A percentile compares a stretch with the other conserved stretches of the same genome.
phyloP scores from a whole-genome alignment of 2,888 invertebrate species.

The Eubasilissa splendida region DNA sequence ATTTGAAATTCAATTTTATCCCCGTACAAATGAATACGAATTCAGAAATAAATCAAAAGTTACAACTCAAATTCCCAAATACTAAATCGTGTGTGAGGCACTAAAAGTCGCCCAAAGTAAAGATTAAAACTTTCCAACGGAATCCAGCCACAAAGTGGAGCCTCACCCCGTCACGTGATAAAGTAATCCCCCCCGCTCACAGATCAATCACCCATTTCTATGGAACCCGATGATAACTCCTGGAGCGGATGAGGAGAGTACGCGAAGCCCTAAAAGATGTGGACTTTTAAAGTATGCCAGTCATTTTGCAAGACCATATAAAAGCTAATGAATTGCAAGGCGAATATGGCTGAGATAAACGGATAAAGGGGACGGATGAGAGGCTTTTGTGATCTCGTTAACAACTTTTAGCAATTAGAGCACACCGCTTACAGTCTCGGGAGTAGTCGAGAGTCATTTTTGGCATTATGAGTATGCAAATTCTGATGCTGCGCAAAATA shows the following conservation, averaged over 20 bases:
- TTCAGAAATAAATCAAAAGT: no score
- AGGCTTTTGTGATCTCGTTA: constrained; percentile 31
- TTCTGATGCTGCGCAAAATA: no score
- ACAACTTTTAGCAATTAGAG: constrained; percentile 40
- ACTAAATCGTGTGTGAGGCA: no score
- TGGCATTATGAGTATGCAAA: background rate
- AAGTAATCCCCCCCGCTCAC: background rate
- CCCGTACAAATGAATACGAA: no score
- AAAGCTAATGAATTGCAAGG: constrained; percentile 33
- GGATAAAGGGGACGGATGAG: constrained; percentile 21
- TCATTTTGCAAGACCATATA: constrained; percentile 34
- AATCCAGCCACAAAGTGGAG: background rate
- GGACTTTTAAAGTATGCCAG: constrained; percentile 30
- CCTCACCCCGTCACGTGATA: background rate
- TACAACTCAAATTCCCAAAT: no score
- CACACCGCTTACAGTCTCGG: no score
- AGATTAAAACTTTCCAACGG: background rate
- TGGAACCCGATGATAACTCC: constrained; percentile 15
- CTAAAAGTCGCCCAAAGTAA: background rate
- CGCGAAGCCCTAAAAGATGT: background rate
- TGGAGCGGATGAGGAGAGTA: background rate
- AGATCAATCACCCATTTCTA: constrained; percentile 27
- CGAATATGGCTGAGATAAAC: background rate
- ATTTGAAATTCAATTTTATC: no score
- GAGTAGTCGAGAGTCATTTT: background rate